Base-by-base conservation (phyloP, 2,888 invertebrate genomes). In the Eudemis profundana region DNA sequence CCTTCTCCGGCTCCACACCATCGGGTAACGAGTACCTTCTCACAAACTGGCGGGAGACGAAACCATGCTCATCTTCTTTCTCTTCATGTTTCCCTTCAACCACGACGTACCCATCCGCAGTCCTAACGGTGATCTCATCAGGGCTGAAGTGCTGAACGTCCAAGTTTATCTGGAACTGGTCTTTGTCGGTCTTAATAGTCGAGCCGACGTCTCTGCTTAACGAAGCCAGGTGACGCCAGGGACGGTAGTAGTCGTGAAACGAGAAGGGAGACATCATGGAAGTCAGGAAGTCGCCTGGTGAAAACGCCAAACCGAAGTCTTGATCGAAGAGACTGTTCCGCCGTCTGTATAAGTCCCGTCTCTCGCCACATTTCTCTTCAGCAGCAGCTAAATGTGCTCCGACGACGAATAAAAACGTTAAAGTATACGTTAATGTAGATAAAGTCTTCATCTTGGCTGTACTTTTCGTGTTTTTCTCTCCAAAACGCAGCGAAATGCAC, bases 81-180 rank as follows among this genome's bases (percentile, higher is more conserved):
- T 96, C 96, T 72, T 95, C 95, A 73, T 96, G 96, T 77, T 95
- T 95, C 0, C 95, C 96, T 78, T 96, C 96, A 7, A 96, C 89
- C 3, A 96, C 90, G 10, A 96, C 92, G 53, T 86, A 92, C 53
- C 94, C 93, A 57, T 95, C 95, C 0, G 93, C 92, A 0, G 95
- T 95, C 80, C 95, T 96, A 0, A 97, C 96, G 0, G 93, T 90
- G 44, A 97, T 93, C 76, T 96, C 96, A 49, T 94, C 93, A 0
- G 96, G 96, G 2, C 93, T 83, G 74, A 96, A 96, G 71, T 96
- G 95, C 69, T 95, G 94, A 0, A 96, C 95, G 75, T 96, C 96
- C 73, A 96, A 82, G 72, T 93, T 94, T 0, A 95, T 93, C 77
- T 94, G 94, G 75, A 94, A 95, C 61, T 82, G 87, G 47, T 94